A percentile compares a stretch with the other conserved stretches of the same genome.
phyloP scores from a whole-genome alignment of 30 jellyfish, hydroid and myxozoan genomes.

The Pelagia noctiluca region DNA sequence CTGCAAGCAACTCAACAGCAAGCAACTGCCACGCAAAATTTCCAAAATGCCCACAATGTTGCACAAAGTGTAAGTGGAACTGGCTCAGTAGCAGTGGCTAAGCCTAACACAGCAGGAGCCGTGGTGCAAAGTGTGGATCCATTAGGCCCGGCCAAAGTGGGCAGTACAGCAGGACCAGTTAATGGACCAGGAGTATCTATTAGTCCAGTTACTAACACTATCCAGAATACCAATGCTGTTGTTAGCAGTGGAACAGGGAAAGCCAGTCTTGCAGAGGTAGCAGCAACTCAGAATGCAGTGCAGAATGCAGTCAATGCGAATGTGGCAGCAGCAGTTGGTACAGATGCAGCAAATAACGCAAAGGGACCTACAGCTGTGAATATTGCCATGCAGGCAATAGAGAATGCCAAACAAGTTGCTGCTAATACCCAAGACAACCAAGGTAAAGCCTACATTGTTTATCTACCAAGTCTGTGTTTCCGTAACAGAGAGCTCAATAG shows the following conservation, averaged over 20 bases:
- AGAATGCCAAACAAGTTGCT: background rate
- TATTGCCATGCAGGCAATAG: background rate
- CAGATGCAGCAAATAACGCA: background rate
- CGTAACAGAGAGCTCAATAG: too few relatives aligned
- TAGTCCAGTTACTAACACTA: background rate
- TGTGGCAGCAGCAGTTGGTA: slow-evolving; percentile 8
- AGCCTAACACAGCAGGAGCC: slow-evolving; percentile 27
- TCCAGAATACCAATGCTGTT: background rate
- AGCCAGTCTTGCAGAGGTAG: background rate
- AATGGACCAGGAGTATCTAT: background rate
- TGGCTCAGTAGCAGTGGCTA: slow-evolving; percentile 41
- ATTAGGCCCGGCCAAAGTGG: slow-evolving; percentile 24
- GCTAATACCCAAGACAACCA: background rate
- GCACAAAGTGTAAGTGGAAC: background rate
- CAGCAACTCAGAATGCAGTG: background rate
- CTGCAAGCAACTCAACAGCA: too few relatives aligned
- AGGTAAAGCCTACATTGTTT: background rate
- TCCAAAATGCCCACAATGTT: background rate
- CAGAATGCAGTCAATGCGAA: background rate
- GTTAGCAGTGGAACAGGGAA: slow-evolving; percentile 8
- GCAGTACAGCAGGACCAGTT: slow-evolving; percentile 6
- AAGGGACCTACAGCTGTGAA: background rate
- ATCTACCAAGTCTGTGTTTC: too few relatives aligned
- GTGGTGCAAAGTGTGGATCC: slow-evolving; percentile 47
- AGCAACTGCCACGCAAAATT: background rate